Evolutionary conservation across 2,113 vertebrate genomes (phyloP).

Genomic region (Pogona vitticeps): DNA sequence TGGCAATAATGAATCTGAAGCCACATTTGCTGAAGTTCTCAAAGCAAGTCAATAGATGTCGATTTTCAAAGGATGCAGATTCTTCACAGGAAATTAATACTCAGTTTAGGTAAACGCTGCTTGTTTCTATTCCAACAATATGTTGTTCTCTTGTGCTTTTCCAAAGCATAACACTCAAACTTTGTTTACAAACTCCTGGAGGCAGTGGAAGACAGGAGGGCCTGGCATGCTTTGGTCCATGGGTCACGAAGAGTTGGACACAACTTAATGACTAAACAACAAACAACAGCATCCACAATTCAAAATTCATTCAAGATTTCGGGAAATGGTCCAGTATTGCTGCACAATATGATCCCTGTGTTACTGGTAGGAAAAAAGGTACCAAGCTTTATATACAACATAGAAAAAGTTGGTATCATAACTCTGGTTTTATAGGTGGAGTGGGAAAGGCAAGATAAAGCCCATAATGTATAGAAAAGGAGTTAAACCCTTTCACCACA

Average conservation of each 20-base stretch:
- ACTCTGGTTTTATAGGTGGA: not conserved
- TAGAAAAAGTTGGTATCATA: not conserved
- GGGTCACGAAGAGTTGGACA: too few species aligned
- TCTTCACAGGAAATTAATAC: constrained; percentile 26
- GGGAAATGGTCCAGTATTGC: too few species aligned
- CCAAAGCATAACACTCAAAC: not conserved
- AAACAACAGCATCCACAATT: too few species aligned
- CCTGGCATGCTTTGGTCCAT: too few species aligned
- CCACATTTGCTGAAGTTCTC: not conserved
- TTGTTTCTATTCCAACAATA: not conserved
- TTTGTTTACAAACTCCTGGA: not conserved
- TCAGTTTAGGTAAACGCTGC: constrained; percentile 1
- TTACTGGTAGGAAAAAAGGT: too few species aligned
- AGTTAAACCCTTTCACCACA: not conserved
- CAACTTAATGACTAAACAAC: too few species aligned
- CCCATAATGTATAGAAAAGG: not conserved
- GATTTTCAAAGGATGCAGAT: constrained; percentile 16
- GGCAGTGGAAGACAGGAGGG: too few species aligned
- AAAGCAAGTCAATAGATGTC: constrained; percentile 28
- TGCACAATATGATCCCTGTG: too few species aligned
- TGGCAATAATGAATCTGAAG: not conserved
- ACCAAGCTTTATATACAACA: too few species aligned
- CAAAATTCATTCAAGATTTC: too few species aligned
- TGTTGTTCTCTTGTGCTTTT: not conserved
- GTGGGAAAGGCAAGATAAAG: not conserved